A percentile compares a stretch with the other conserved stretches of the same genome.
Evolutionary conservation across 2,888 invertebrate species (phyloP).

Genomic region (Ischnus inquisitorius): DNA sequence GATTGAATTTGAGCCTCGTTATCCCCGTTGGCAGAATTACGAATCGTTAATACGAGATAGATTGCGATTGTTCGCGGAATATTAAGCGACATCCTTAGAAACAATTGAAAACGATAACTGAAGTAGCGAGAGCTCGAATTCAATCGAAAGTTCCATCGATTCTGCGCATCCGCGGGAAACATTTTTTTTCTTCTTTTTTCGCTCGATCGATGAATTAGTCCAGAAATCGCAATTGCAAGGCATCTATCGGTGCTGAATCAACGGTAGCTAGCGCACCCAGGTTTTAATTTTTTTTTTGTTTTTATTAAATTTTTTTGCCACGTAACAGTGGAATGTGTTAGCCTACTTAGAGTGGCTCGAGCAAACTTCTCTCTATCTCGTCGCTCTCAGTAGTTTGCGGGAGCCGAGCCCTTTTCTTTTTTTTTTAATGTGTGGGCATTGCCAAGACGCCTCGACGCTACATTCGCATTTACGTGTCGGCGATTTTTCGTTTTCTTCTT

Average conservation of each 20-base stretch:
- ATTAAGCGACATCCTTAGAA: constrained; percentile 1
- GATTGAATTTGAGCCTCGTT: constrained; percentile 28
- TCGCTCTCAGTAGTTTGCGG: constrained; percentile 63
- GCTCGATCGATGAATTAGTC: constrained; percentile 38
- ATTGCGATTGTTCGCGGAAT: not conserved
- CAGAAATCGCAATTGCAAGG: constrained; percentile 60
- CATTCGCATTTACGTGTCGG: constrained; percentile 32
- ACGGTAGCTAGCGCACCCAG: constrained; percentile 43
- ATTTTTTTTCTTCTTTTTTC: too few relatives aligned
- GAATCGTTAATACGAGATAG: not conserved
- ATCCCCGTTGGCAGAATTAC: not conserved
- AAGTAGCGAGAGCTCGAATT: constrained; percentile 17
- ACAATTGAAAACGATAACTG: not conserved
- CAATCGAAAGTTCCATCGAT: constrained; percentile 1
- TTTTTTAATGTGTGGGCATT: constrained; percentile 60
- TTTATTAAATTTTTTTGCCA: constrained; percentile 70
- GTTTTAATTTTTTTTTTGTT: constrained; percentile 71
- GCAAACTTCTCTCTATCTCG: constrained; percentile 63
- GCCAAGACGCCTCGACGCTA: constrained; percentile 69
- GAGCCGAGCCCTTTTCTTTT: constrained; percentile 62
- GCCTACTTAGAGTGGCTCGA: constrained; percentile 69
- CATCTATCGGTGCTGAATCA: constrained; percentile 50
- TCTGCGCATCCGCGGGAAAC: constrained; percentile 5
- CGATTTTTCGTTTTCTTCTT: constrained; percentile 37
- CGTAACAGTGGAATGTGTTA: constrained; percentile 81